Base-by-base conservation (phyloP, 2,888 invertebrate species). In the Apoda limacodes region DNA sequence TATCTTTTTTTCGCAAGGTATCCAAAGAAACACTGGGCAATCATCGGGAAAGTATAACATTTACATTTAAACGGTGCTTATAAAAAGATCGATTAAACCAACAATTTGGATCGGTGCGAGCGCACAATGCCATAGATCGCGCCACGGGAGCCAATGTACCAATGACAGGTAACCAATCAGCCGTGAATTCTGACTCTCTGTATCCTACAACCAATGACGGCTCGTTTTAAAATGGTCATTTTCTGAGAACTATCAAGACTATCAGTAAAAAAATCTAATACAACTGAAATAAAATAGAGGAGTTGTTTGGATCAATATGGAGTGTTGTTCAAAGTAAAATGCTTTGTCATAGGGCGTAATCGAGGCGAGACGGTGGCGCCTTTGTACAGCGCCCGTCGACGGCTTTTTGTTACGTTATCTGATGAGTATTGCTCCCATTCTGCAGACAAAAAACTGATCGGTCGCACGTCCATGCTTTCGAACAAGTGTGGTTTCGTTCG, bases 321-420 rank as follows among this genome's bases (percentile, higher is more conserved):
- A 59, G 72, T 66, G 75, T 71, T 70, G 70, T 69, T 65, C 64
- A 46, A 50, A 56, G 52, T 61, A 74, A 76, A 76, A 60, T 69
- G 80, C 80, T 66, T 70, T 71, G 80, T 78, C 80, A 80, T 78
- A 78, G 69, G 64, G 66, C 64, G 72, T 78, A 80, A 78, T 80
- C 75, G 75, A 80, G 61, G 67, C 60, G 60, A 55, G 66, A 63
- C 71, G 71, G 71, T 72, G 75, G 78, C 75, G 70, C 64, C 75
- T 74, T 80, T 80, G 78, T 71, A 52, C 46, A 45, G 52, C 37
- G 51, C 46, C 69, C 67, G 69, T 76, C 75, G 65, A 60, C 75
- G 60, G 56, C 54, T 78, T 78, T 80, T 80, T 78, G 61, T 70
- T 55, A 51, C 54, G 52, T 67, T 78, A 78, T 78, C 78, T 75